Evolutionary conservation across 2,797 vertebrate genomes (phyloP).

Genomic region (Numenius phaeopus): DNA sequence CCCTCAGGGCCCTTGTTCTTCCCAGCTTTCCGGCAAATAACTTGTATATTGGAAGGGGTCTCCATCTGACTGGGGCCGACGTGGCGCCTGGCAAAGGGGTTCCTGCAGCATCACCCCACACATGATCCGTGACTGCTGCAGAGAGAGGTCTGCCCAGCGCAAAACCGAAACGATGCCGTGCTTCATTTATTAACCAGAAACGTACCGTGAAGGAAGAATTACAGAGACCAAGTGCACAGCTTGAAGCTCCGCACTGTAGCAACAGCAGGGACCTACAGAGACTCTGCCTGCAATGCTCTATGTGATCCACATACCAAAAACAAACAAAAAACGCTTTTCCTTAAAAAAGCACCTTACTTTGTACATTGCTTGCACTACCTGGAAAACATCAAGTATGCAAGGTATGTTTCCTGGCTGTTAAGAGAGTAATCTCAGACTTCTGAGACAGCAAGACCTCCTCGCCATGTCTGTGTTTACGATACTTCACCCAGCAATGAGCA

Average conservation of each 20-base stretch:
- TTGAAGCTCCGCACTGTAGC: background rate
- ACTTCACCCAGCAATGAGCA: background rate
- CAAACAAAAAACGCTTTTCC: background rate
- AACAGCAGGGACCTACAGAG: background rate
- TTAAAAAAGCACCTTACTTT: background rate
- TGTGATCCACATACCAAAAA: background rate
- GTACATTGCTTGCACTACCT: background rate
- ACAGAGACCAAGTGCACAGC: background rate
- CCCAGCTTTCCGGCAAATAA: background rate
- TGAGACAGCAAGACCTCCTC: background rate
- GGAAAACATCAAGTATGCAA: background rate
- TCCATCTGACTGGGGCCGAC: background rate
- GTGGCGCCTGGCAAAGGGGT: background rate
- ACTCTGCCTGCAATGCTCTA: background rate
- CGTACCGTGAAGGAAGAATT: background rate
- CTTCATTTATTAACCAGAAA: background rate
- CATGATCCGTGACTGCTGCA: background rate
- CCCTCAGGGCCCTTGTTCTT: background rate
- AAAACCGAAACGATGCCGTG: background rate
- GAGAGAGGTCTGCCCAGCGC: background rate
- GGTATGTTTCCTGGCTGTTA: background rate
- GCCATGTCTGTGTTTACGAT: fast-evolving
- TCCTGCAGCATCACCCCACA: background rate
- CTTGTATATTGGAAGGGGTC: background rate
- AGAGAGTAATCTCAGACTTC: background rate